Base-by-base conservation (phyloP, 2,888 invertebrate genomes). In the Ochropleura leucogaster region DNA sequence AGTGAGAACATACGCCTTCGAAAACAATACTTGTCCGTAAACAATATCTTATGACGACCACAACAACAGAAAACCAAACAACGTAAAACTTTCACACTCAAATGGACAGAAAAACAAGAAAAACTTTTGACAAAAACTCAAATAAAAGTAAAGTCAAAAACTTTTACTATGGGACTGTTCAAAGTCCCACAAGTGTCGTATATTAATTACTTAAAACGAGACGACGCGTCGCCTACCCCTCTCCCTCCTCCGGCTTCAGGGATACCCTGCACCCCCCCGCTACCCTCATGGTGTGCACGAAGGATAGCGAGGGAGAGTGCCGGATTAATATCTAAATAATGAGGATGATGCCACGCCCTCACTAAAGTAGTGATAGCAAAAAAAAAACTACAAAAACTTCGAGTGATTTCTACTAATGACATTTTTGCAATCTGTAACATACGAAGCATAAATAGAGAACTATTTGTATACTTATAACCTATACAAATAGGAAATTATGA, bases 261-360 rank as follows among this genome's bases (percentile, higher is more conserved):
- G 60, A 65, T 47, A 76, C 72, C 82, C 68, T 73, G 49, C 62
- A 59, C 76, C 70, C 73, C 76, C 71, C 77, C 67, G 62, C 59
- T 46, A 60, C 53, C 49, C 57, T 77, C 65, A 9, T 30, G 30
- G 82, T 81, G 79, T 72, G 85, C 82, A 79, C 81, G 79, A 69
- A 82, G 83, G 82, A 79, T 73, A 84, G 78, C 85, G 76, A 84
- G 85, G 91, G 91, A 92, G 93, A 92, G 94, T 92, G 93, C 91
- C 85, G 93, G 95, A 95, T 95, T 96, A 95, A 96, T 96, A 96
- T 95, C 95, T 94, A 95, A 96, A 96, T 96, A 96, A 96, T 95
- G 96, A 96, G 94, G 89, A 91, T 85, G 90, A 90, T 90, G 95
- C 95, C 93, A 93, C 95, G 94, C 95, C 94, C 94, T 90, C 88